Evolutionary conservation across 2,888 invertebrate species (phyloP).

Genomic region (Mythimna lalbum): DNA sequence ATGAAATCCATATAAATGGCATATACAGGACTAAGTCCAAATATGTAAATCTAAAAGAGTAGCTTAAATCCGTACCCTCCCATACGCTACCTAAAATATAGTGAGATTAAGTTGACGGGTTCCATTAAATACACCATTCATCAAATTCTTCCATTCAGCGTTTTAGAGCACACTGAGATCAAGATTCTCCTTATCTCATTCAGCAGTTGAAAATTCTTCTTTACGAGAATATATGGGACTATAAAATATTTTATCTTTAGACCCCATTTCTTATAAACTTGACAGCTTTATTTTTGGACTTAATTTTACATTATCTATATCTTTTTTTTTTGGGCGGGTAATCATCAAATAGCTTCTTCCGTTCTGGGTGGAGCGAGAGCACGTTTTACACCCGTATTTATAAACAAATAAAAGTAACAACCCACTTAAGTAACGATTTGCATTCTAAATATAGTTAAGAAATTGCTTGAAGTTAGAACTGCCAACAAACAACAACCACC

Average conservation of each 20-base stretch:
- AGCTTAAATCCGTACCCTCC: not conserved
- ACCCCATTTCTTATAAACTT: constrained; percentile 5
- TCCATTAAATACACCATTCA: constrained; percentile 23
- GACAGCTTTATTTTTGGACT: constrained; percentile 1
- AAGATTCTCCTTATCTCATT: constrained; percentile 19
- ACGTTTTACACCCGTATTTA: too few species aligned
- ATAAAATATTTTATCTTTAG: constrained; percentile 13
- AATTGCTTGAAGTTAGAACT: too few species aligned
- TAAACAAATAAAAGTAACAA: too few species aligned
- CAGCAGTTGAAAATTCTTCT: constrained; percentile 5
- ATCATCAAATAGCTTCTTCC: too few species aligned
- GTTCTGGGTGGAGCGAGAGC: too few species aligned
- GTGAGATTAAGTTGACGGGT: constrained; percentile 6
- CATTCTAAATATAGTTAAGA: too few species aligned
- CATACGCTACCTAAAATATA: not conserved
- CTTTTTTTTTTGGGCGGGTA: too few species aligned
- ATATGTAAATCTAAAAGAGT: constrained; percentile 4
- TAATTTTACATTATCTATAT: not conserved
- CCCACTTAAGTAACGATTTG: too few species aligned
- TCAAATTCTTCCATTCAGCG: constrained; percentile 25
- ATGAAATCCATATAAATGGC: constrained; percentile 18
- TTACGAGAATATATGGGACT: constrained; percentile 10
- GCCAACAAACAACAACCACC: too few species aligned
- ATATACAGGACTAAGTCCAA: not conserved
- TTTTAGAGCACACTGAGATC: not conserved